Conservation (phyloP, 2,113 vertebrate genomes). For the Ahaetulla prasina region DNA sequence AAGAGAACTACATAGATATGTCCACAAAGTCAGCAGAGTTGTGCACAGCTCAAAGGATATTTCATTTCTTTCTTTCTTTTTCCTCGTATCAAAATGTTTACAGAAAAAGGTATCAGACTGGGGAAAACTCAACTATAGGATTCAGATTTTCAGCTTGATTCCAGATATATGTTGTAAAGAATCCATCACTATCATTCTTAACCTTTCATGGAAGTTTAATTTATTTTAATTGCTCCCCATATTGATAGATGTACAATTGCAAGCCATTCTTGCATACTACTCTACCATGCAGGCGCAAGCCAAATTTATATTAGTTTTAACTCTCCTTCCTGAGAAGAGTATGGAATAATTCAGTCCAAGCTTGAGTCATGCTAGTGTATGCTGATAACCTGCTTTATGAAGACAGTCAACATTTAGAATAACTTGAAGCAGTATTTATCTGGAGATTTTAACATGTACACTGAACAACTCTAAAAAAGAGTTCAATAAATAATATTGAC, state of each 20-base stretch:
- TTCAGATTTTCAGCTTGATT: not conserved
- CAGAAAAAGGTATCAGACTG: not conserved
- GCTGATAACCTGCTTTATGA: not conserved
- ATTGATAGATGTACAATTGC: not conserved
- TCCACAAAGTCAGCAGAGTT: not conserved
- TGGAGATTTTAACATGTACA: not conserved
- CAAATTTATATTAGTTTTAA: not conserved
- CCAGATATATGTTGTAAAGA: not conserved
- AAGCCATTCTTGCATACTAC: not conserved
- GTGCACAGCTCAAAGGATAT: not conserved
- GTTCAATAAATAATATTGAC: not conserved
- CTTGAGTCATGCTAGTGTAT: not conserved
- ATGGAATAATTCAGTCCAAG: not conserved
- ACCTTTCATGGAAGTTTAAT: not conserved
- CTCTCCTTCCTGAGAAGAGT: not conserved
- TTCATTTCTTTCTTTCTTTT: not conserved
- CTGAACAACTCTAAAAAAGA: not conserved
- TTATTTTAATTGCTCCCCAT: not conserved
- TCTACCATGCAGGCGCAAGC: not conserved
- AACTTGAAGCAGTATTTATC: not conserved
- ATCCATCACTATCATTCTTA: not conserved
- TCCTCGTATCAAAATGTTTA: not conserved
- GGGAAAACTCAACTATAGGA: not conserved
- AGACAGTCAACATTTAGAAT: not conserved
- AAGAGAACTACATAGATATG: not conserved